Percentiles rank a stretch among this genome's conserved stretches.
Conservation (phyloP, 1,140 invertebrate genomes). For the Drosophila athabasca region DNA sequence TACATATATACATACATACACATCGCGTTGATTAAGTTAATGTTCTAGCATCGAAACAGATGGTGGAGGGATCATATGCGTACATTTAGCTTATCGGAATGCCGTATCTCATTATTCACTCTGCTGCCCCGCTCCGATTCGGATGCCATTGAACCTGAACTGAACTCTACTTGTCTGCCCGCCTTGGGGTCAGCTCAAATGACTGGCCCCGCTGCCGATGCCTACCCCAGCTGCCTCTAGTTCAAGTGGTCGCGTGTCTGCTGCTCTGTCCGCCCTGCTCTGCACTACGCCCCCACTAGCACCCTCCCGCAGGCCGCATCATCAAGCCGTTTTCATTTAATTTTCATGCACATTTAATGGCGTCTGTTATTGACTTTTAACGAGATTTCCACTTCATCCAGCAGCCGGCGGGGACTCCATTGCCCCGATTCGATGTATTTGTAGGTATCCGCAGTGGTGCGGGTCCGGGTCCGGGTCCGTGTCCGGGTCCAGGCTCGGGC, state of each 20-base stretch:
- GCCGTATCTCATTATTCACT: slow-evolving; percentile 28
- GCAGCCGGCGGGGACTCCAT: slow-evolving; percentile 31
- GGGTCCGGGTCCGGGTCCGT: not conserved
- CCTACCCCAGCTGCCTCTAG: slow-evolving; percentile 50
- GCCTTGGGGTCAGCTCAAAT: slow-evolving; percentile 65
- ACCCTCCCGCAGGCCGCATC: slow-evolving; percentile 28
- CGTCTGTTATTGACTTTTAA: slow-evolving; percentile 82
- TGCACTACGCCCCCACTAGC: too few species aligned
- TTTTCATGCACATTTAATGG: slow-evolving; percentile 80
- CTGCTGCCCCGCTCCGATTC: slow-evolving; percentile 16
- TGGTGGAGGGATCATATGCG: slow-evolving; percentile 26
- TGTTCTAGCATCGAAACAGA: slow-evolving; percentile 21
- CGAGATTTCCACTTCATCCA: slow-evolving; percentile 72
- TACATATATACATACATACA: slow-evolving; percentile 15
- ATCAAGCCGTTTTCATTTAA: slow-evolving; percentile 71
- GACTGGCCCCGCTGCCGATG: slow-evolving; percentile 18
- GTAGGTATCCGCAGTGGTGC: slow-evolving; percentile 26
- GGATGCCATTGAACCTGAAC: slow-evolving; percentile 76
- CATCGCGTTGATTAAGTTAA: slow-evolving; percentile 42
- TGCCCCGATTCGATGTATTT: slow-evolving; percentile 41
- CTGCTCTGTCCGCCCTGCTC: not conserved
- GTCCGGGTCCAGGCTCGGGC: not conserved
- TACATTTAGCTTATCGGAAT: slow-evolving; percentile 32
- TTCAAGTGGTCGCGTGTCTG: slow-evolving; percentile 75
- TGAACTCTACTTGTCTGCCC: slow-evolving; percentile 41